Evolutionary conservation across 2,888 invertebrate genomes (phyloP).

Genomic region (Cheilosia urbana): DNA sequence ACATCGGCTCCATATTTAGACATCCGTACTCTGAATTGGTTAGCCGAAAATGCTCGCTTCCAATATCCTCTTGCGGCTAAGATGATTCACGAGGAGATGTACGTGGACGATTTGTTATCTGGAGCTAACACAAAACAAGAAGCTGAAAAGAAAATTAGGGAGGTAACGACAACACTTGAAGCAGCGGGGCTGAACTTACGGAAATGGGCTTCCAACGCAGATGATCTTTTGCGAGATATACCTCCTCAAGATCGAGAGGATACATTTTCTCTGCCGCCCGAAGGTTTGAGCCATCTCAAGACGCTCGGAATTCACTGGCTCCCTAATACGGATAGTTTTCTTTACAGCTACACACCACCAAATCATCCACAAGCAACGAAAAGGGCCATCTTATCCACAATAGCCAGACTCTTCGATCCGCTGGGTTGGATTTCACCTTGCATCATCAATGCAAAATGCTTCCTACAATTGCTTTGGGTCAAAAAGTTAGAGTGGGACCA

Average conservation of each 20-base stretch:
- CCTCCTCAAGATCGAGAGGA: not conserved
- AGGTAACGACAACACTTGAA: too few species aligned
- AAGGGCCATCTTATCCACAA: not conserved
- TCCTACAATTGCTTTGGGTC: not conserved
- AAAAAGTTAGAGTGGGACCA: not conserved
- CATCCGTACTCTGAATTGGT: not conserved
- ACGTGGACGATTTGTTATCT: conserved; percentile 17
- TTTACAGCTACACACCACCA: not conserved
- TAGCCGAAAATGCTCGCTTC: not conserved
- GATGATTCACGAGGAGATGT: not conserved
- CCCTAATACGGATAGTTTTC: not conserved
- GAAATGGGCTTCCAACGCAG: not conserved
- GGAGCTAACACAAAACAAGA: conserved; percentile 12
- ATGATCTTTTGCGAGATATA: not conserved
- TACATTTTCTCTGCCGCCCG: not conserved
- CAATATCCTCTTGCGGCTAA: not conserved
- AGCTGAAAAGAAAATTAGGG: conserved; percentile 6
- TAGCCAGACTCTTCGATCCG: not conserved
- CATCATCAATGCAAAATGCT: too few species aligned
- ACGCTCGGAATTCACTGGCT: not conserved
- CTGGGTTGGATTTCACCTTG: too few species aligned
- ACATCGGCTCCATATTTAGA: conserved; percentile 10
- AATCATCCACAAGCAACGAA: not conserved
- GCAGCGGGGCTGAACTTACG: too few species aligned
- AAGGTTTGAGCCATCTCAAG: not conserved